Evolutionary conservation across 2,113 vertebrate species (phyloP), one percentile per base, ranked within the genome.

Genomic region (Boulengerochromis microlepis): DNA sequence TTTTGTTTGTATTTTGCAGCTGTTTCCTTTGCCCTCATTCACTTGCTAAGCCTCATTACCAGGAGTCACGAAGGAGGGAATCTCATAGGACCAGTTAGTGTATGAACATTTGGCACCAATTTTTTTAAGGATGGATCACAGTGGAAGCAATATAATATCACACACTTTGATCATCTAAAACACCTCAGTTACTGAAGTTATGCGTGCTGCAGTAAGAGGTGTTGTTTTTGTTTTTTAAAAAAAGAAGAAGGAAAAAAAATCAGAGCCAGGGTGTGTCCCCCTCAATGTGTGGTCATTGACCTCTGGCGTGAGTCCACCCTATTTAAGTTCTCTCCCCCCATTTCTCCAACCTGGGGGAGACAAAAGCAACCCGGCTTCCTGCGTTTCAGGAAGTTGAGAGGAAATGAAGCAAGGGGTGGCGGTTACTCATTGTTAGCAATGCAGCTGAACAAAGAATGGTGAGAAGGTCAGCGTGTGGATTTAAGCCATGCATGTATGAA

Each of bases 301-400:
- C 91, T 54, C 82, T 66, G 69, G n/a, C 8, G 35, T 4, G 15
- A 66, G 40, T 86, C 82, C 83, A 29, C 76, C 84, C 86, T 78
- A 56, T 42, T 24, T 8, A 45, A 35, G 13, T 52, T 56, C 69
- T 82, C 81, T 78, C 59, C 38, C 38, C 76, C 66, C 16, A 10
- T 82, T 81, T 82, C 84, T 92, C 42, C 47, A 84, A 89, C 86
- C 89, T 80, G 85, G 61, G 57, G 71, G 38, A 84, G 89, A 86
- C 42, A 18, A 81, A 89, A 64, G 81, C 88, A 31, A 64, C 82
- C 71, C 74, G 66, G 88, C 89, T 91, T 95, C 93, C 94, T 93
- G 88, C 10, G 0, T 92, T 92, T 74, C 91, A 95, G 95, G 94
- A 95, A 94, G 89, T 9, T 8, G 10, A 64, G 56, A 86, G 93